Percentiles rank a stretch among this genome's conserved stretches.
Conservation (phyloP, 2,113 vertebrate species). For the Tragelaphus buxtoni region DNA sequence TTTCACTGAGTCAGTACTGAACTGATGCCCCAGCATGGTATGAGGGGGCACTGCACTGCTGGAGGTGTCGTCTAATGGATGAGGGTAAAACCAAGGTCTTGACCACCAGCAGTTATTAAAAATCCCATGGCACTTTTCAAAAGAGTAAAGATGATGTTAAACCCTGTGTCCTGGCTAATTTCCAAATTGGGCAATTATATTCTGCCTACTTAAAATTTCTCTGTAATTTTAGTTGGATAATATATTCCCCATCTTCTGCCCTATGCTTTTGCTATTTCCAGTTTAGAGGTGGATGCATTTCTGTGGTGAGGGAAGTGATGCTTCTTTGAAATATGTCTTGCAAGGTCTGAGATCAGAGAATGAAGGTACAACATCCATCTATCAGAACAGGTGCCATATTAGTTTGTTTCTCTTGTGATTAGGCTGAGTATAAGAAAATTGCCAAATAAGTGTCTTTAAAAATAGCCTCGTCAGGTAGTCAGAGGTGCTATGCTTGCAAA, state of each 20-base stretch:
- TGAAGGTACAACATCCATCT: constrained; percentile 58
- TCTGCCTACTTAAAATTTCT: constrained; percentile 79
- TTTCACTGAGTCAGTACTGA: constrained; percentile 79
- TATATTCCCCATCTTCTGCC: constrained; percentile 73
- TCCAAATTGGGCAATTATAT: constrained; percentile 79
- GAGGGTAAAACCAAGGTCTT: constrained; percentile 77
- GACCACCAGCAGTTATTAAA: constrained; percentile 78
- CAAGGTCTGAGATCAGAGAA: constrained; percentile 48
- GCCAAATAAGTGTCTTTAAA: constrained; percentile 80
- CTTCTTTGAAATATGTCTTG: constrained; percentile 62
- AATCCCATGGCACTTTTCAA: constrained; percentile 80
- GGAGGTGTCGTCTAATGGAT: constrained; percentile 79
- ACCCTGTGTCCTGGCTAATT: constrained; percentile 78
- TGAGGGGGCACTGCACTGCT: constrained; percentile 71
- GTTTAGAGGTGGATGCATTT: constrained; percentile 63
- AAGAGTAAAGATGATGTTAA: constrained; percentile 80
- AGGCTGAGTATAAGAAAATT: constrained; percentile 77
- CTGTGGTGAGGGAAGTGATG: constrained; percentile 39
- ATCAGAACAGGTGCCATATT: constrained; percentile 61
- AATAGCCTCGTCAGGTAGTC: constrained; percentile 81
- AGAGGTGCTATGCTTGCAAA: constrained; percentile 84
- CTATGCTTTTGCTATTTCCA: constrained; percentile 58
- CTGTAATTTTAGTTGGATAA: constrained; percentile 76
- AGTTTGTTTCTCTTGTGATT: constrained; percentile 74
- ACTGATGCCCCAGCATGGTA: constrained; percentile 74